Percentiles rank a stretch among this genome's conserved stretches.
These are phyloP conservation scores for Sarcophaga subvicina DNA, from an alignment of 2,888 invertebrate species.

Conservation along the genomic window DNA sequence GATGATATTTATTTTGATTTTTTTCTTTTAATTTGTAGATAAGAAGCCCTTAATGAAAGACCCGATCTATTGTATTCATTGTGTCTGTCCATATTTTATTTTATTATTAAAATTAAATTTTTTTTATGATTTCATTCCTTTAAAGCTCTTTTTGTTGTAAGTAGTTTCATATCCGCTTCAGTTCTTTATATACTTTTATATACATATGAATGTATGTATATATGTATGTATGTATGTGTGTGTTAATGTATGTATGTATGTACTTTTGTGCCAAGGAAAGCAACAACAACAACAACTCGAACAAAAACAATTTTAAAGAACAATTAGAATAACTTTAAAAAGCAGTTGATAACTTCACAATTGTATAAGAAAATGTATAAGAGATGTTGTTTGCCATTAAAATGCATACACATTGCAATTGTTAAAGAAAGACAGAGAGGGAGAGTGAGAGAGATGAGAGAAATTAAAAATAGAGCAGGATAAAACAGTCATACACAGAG, in stretches of 20 bases:
- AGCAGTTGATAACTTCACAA: background rate
- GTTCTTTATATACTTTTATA: slow-evolving; percentile 78
- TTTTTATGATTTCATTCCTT: background rate
- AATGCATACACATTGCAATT: background rate
- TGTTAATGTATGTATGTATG: slow-evolving; percentile 11
- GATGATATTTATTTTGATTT: no score
- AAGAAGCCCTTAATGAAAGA: no score
- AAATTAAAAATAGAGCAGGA: slow-evolving; percentile 16
- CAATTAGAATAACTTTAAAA: background rate
- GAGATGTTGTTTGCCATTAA: background rate
- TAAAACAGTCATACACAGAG: slow-evolving; percentile 30
- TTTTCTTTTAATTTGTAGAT: no score
- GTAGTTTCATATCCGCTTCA: slow-evolving; percentile 74
- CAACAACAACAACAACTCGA: slow-evolving; percentile 22
- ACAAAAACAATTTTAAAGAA: background rate
- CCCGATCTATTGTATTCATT: no score
- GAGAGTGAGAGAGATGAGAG: background rate
- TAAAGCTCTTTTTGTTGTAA: slow-evolving; percentile 40
- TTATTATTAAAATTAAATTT: no score
- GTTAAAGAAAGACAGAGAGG: background rate
- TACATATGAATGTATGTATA: slow-evolving; percentile 63
- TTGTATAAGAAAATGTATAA: background rate
- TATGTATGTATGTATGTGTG: slow-evolving; percentile 65
- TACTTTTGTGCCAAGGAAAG: slow-evolving; percentile 32
- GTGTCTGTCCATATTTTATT: no score